Base-by-base conservation (phyloP, 1,140 invertebrate genomes). In the Zelostemma sp. region DNA sequence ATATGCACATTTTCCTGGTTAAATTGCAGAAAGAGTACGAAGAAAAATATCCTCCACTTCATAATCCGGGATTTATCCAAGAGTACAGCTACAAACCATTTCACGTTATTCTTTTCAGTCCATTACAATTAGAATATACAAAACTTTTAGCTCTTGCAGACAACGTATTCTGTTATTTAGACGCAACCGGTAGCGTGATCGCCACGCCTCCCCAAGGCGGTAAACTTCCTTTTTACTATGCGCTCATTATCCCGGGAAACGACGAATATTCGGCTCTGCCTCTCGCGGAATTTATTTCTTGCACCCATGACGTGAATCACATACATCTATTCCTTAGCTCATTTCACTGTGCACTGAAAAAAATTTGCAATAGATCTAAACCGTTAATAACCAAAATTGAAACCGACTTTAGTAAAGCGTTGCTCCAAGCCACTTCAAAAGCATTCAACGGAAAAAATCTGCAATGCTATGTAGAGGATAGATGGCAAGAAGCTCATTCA, bases 401-500 rank as follows among this genome's bases (percentile, higher is more conserved):
- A 38, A 61, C 47, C 12, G 58, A 54, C 38, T 61, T 61, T 11
- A 61, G 58, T n/a, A 33, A 35, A 25, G 58, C 48, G 0, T 38
- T 14, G 6, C 8, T 61, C 2, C 49, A 61, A 21, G 49, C 58
- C 6, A 31, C 49, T 0, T 46, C 48, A 8, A 35, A 53, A 47
- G 25, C 18, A 5, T 61, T 61, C 15, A 61, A 61, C 19, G 40
- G 49, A 1, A 8, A 51, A n/a, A 4, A 35, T 47, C 17, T 61
- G n/a, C 12, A 1, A 6, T 1, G 5, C 1, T 61, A 61, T 28
- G 17, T 61, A 28, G 21, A 61, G 1, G 58, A 61, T 17, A 15
- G 49, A 25, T 61, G 49, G 49, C 1, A 28, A 1, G 50, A 61
- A 40, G 28, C 12, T 38, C 2, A 5, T 2, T n/a, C 9, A 5